Evolutionary conservation across 53 echinoderm and acorn worm genomes (phyloP).

Genomic region (Crossaster papposus): DNA sequence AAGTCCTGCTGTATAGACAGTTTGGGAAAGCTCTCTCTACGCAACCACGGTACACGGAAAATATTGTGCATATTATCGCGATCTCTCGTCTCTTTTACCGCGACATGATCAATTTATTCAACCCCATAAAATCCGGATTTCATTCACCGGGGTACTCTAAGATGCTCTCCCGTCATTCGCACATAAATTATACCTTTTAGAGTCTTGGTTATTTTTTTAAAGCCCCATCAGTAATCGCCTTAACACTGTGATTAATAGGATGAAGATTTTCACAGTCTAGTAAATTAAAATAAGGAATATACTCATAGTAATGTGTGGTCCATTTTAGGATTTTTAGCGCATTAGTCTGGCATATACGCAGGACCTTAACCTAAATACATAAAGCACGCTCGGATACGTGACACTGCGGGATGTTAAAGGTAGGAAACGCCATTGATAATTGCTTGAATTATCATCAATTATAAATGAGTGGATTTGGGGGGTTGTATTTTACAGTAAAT

Average conservation of each 20-base stretch:
- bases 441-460: too few species aligned
- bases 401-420: not conserved
- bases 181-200: not conserved
- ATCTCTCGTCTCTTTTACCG: not conserved
- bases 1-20: conserved; percentile 4
- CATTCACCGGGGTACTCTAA: not conserved
- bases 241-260: conserved; percentile 17
- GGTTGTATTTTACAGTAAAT: too few species aligned
- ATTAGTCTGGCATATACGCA: not conserved
- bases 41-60: not conserved
- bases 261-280: not conserved
- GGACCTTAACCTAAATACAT: conserved; percentile 14
- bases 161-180: not conserved
- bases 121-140: not conserved
- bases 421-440: too few species aligned
- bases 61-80: not conserved
- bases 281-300: not conserved
- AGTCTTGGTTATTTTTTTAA: not conserved
- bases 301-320: not conserved
- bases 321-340: not conserved
- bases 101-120: not conserved
- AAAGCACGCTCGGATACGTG: not conserved
- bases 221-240: not conserved
- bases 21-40: not conserved
- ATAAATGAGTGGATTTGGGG: too few species aligned